phyloP scores from a whole-genome alignment of 2,797 vertebrate genomes.

The Urocyon cinereoargenteus region DNA sequence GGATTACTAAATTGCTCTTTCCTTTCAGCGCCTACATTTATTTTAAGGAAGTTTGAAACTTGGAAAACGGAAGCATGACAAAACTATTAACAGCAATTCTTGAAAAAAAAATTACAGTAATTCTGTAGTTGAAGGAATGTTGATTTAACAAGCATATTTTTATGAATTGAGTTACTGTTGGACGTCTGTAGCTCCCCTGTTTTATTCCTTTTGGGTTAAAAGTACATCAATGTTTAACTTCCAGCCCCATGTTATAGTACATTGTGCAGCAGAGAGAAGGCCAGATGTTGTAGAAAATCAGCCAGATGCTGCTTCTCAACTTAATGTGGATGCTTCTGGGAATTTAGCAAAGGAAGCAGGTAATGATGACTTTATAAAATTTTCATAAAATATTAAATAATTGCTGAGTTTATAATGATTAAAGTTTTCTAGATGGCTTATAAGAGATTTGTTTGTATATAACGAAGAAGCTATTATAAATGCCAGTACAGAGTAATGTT shows the following conservation, averaged over 20 bases:
- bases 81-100: background rate
- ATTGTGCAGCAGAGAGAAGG: slow-evolving; percentile 97
- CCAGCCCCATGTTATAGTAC: slow-evolving; percentile 96
- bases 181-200: slow-evolving; percentile 39
- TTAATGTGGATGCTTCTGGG: slow-evolving; percentile 95
- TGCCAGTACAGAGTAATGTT: background rate
- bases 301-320: slow-evolving; percentile 93
- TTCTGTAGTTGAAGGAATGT: slow-evolving; percentile 29
- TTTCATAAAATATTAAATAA: slow-evolving; percentile 34
- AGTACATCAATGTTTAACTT: slow-evolving; percentile 83
- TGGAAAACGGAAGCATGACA: background rate
- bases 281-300: slow-evolving; percentile 96
- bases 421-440: background rate
- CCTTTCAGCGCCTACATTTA: background rate
- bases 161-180: background rate
- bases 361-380: slow-evolving; percentile 83
- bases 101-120: background rate
- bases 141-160: background rate
- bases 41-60: slow-evolving; percentile 17
- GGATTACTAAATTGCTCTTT: slow-evolving; percentile 31
- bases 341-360: slow-evolving; percentile 96
- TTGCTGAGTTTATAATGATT: background rate
- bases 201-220: slow-evolving; percentile 75
- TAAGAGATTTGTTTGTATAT: background rate
- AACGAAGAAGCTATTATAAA: background rate